A percentile compares a stretch with the other conserved stretches of the same genome.
These are phyloP conservation scores for Cyprinus carpio DNA, from an alignment of 2,113 vertebrate species.

Conservation along the genomic window DNA sequence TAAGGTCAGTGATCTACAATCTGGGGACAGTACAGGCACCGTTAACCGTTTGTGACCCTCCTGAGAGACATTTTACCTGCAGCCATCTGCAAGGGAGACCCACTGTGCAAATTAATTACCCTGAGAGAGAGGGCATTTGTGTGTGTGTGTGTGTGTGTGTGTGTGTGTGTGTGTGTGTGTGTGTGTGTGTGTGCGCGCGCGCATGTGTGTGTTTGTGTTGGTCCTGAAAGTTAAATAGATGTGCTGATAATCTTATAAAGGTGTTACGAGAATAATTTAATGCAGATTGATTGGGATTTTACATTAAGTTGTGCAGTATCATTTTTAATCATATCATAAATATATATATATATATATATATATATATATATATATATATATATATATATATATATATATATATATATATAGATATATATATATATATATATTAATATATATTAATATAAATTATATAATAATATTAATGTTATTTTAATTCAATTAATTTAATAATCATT, in stretches of 20 bases:
- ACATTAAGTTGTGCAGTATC: not conserved
- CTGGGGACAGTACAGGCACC: slow-evolving; percentile 48
- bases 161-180: not conserved
- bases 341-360: too few relatives aligned
- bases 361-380: too few relatives aligned
- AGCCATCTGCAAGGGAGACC: slow-evolving; percentile 49
- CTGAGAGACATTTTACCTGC: slow-evolving; percentile 48
- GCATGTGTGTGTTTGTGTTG: not conserved
- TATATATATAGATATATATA: too few relatives aligned
- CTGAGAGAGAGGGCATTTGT: not conserved
- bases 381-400: too few relatives aligned
- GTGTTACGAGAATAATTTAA: not conserved
- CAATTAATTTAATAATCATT: not conserved
- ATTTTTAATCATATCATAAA: not conserved
- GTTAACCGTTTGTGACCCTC: slow-evolving; percentile 45
- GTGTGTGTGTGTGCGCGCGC: not conserved
- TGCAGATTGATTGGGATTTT: not conserved
- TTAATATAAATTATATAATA: not conserved
- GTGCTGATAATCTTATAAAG: not conserved
- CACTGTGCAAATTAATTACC: slow-evolving; percentile 45
- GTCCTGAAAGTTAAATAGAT: slow-evolving; percentile 27
- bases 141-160: not conserved
- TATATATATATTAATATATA: too few relatives aligned
- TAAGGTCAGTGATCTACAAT: slow-evolving; percentile 70
- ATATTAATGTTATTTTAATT: not conserved